These are phyloP conservation scores for Brachionus rotundiformis DNA, from an alignment of 1,140 invertebrate genomes.

Conservation along the genomic window DNA sequence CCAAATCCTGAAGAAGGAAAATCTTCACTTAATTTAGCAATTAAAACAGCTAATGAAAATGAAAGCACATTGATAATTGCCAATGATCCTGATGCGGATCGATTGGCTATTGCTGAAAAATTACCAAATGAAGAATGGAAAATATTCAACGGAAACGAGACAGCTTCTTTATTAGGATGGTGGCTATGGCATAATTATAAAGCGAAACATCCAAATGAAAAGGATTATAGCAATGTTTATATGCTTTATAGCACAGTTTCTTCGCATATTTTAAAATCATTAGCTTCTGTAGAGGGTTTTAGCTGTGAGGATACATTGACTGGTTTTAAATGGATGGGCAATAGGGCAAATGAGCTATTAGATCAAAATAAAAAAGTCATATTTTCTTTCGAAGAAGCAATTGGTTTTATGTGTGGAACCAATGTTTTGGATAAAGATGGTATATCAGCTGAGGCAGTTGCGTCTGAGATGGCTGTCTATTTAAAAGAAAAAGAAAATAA, in stretches of 20 bases:
- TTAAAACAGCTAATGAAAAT: slow-evolving; percentile 76
- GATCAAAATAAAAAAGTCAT: slow-evolving; percentile 72
- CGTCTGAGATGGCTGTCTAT: slow-evolving; percentile 77
- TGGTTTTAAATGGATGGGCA: slow-evolving; percentile 99
- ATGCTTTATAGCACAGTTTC: slow-evolving; percentile 93
- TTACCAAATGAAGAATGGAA: slow-evolving; percentile 74
- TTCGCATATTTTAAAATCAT: slow-evolving; percentile 87
- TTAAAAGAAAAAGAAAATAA: slow-evolving; percentile 64
- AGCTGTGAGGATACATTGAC: slow-evolving; percentile 82
- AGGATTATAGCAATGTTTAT: slow-evolving; percentile 66
- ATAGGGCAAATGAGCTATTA: slow-evolving; percentile 75
- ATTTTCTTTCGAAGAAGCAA: slow-evolving; percentile 86
- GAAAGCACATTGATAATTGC: slow-evolving; percentile 79
- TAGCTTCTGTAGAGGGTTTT: slow-evolving; percentile 77
- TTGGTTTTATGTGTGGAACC: slow-evolving; percentile 79
- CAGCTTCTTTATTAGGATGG: slow-evolving; percentile 91
- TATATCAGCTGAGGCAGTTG: slow-evolving; percentile 77
- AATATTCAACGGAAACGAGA: slow-evolving; percentile 91
- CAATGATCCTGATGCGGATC: slow-evolving; percentile 97
- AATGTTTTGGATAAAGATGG: slow-evolving; percentile 92
- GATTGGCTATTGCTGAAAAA: slow-evolving; percentile 84
- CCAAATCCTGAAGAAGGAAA: slow-evolving; percentile 83
- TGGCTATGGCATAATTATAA: slow-evolving; percentile 72
- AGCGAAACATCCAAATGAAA: not conserved
- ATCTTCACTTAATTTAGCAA: slow-evolving; percentile 71